Base-by-base conservation (phyloP, 2,888 invertebrate species). In the Melieria omissa region DNA sequence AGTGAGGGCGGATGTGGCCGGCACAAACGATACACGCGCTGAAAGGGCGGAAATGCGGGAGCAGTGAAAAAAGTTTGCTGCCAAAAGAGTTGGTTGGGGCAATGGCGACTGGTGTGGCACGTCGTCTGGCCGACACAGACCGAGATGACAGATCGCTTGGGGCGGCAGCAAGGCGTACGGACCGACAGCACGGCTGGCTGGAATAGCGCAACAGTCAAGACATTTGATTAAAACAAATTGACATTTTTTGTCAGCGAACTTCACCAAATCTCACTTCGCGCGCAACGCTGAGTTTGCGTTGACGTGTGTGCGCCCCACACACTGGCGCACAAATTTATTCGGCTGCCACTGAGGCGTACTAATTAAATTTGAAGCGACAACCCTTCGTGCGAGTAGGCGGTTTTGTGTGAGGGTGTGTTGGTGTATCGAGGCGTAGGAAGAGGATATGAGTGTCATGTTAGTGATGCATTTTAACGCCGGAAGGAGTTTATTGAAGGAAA, bases 191-290 rank as follows among this genome's bases (percentile, higher is more conserved):
- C 52, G 14, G 14, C 12, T 14, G 52, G 52, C 12, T 52, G 52
- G 52, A 29, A 29, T 29, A 29, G 29, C 29, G 29, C 41, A 52
- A n/a, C 58, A 62, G 69, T 69, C 62, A 69, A 69, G 54, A 54
- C 46, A 63, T 69, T 69, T 69, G 62, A 69, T 63, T 69, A 63
- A 69, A 57, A 69, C 62, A 63, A 63, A 69, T 69, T 69, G 63
- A 69, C 69, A 63, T 54, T 63, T 69, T 55, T 45, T 52, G 12
- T 14, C 12, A 29, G 29, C 29, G 29, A 29, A 29, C 29, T 29
- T 29, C 29, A 29, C 29, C 29, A 29, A 29, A 29, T 29, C 29
- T 29, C 29, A 29, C 29, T 29, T 29, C 29, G 29, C 29, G 29
- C 16, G 16, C 16, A 16, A 16, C 16, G 16, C 16, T 16, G 16